phyloP scores from a whole-genome alignment of 2,888 invertebrate species.

The Limnephilus rhombicus region DNA sequence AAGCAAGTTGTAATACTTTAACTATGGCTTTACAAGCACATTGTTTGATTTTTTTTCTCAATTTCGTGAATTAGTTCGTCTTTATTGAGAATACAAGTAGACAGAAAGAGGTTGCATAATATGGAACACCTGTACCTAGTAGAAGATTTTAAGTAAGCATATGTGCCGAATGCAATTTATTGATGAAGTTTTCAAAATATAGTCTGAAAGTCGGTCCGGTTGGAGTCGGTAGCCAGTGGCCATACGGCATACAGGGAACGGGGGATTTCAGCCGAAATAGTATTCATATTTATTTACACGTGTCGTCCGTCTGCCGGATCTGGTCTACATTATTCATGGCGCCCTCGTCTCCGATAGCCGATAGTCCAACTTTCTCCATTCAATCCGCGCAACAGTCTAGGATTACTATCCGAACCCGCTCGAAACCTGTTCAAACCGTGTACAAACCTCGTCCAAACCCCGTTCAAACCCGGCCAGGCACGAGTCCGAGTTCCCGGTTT shows the following conservation, averaged over 20 bases:
- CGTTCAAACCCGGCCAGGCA: not conserved
- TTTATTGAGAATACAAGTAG: too few species aligned
- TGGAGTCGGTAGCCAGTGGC: not conserved
- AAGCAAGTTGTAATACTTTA: not conserved
- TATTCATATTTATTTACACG: conserved; percentile 40
- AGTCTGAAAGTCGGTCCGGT: not conserved
- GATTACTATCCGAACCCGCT: not conserved
- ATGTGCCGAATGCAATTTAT: not conserved
- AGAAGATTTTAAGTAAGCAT: too few species aligned
- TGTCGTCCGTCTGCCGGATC: conserved; percentile 34
- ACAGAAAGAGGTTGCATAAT: too few species aligned
- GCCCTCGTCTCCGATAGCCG: conserved; percentile 19
- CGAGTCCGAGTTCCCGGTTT: conserved; percentile 4
- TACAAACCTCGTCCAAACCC: not conserved
- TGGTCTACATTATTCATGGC: conserved; percentile 39
- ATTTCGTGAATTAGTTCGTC: too few species aligned
- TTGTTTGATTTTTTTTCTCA: too few species aligned
- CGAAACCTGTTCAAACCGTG: too few species aligned
- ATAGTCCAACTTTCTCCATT: conserved; percentile 21
- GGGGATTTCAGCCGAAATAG: not conserved
- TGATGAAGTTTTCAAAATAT: not conserved
- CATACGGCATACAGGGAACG: not conserved
- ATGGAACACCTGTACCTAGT: too few species aligned
- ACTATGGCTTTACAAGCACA: not conserved
- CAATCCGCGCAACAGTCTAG: conserved; percentile 27